Conservation (phyloP, 2,113 vertebrate genomes). For the Taurulus bubalis region DNA sequence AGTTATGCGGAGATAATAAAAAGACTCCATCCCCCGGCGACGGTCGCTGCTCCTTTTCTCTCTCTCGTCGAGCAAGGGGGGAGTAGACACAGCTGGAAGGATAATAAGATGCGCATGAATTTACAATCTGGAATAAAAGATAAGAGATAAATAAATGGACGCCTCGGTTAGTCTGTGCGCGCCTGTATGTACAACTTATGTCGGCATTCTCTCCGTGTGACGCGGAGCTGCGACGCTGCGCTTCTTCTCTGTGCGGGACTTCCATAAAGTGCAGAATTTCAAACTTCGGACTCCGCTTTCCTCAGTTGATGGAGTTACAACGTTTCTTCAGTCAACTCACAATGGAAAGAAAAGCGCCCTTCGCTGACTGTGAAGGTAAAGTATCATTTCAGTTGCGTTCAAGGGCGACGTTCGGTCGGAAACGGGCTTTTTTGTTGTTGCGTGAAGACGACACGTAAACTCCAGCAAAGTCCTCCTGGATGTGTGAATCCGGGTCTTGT, state of each 20-base stretch:
- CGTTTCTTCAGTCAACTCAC: constrained; percentile 73
- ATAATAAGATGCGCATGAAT: constrained; percentile 86
- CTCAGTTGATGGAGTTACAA: constrained; percentile 78
- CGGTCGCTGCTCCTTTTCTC: constrained; percentile 25
- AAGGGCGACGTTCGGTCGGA: constrained; percentile 3
- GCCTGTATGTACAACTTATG: constrained; percentile 2
- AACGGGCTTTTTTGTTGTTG: constrained; percentile 15
- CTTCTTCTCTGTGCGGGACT: constrained; percentile 9
- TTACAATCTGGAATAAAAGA: constrained; percentile 79
- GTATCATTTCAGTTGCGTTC: constrained; percentile 30
- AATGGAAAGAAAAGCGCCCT: constrained; percentile 77
- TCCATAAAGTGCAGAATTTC: constrained; percentile 32
- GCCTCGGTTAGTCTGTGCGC: constrained; percentile 26
- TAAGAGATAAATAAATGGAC: constrained; percentile 69
- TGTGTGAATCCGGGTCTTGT: constrained; percentile 66
- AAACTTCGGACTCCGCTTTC: constrained; percentile 60
- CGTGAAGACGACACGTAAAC: not conserved
- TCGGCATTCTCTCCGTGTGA: not conserved
- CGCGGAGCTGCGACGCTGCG: constrained; percentile 1
- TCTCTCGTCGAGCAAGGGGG: constrained; percentile 61
- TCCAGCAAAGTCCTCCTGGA: not conserved
- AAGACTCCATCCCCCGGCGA: constrained; percentile 75
- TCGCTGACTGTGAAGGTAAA: constrained; percentile 78
- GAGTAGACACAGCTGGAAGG: constrained; percentile 83
- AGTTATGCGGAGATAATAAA: constrained; percentile 31